Evolutionary conservation across 1,140 invertebrate genomes (phyloP).

Genomic region (Camponotus floridanus): DNA sequence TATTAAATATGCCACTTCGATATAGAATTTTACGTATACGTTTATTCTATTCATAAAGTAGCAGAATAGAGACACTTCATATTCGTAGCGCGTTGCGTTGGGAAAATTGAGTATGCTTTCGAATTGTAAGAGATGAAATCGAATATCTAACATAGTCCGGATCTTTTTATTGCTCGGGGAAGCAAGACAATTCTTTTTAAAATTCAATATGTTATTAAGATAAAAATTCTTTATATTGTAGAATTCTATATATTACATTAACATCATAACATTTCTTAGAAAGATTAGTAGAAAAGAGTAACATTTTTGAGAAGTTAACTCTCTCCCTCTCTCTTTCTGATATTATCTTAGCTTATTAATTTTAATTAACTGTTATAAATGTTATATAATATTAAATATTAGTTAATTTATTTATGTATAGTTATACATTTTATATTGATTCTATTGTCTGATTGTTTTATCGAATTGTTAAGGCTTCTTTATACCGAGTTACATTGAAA

Average conservation of each 20-base stretch:
- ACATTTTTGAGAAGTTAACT: too few relatives aligned
- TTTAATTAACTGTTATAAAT: background rate
- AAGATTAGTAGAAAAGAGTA: too few relatives aligned
- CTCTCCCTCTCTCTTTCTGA: too few relatives aligned
- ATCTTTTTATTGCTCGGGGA: slow-evolving; percentile 12
- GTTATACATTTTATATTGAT: background rate
- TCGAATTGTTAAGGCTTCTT: background rate
- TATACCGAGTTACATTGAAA: background rate
- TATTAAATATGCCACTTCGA: background rate
- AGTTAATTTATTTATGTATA: background rate
- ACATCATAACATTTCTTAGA: background rate
- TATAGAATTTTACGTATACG: background rate
- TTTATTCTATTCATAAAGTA: slow-evolving; percentile 7
- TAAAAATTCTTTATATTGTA: background rate
- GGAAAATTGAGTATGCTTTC: slow-evolving; percentile 53
- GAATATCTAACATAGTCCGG: slow-evolving; percentile 31
- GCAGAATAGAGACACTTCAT: background rate
- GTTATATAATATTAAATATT: too few relatives aligned
- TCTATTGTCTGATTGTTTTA: background rate
- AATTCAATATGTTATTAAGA: slow-evolving; percentile 31
- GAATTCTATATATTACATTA: background rate
- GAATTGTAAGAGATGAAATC: slow-evolving; percentile 48
- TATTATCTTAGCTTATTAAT: slow-evolving; percentile 6
- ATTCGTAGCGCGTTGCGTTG: slow-evolving; percentile 36
- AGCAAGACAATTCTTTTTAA: slow-evolving; percentile 5